Evolutionary conservation across 2,113 vertebrate genomes (phyloP).

Genomic region (Ptychochromis oligacanthus): DNA sequence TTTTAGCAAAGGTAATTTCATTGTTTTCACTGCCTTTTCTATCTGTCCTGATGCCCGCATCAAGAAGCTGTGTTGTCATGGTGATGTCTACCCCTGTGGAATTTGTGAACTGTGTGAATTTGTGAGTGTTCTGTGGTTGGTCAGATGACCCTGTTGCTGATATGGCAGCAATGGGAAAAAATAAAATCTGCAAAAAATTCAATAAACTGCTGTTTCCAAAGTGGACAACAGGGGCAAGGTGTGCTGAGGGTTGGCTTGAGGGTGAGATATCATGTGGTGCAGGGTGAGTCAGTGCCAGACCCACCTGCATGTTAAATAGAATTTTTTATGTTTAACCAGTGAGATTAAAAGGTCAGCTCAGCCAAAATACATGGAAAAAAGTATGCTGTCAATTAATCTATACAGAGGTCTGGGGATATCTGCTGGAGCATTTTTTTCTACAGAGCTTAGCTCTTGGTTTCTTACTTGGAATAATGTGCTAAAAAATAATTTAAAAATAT

Average conservation of each 20-base stretch:
- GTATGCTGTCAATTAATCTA: background rate
- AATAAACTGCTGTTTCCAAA: slow-evolving; percentile 21
- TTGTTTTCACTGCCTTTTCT: slow-evolving; percentile 55
- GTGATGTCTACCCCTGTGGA: slow-evolving; percentile 56
- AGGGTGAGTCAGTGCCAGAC: background rate
- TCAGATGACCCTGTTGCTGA: slow-evolving; percentile 21
- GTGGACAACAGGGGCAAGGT: background rate
- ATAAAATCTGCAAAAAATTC: background rate
- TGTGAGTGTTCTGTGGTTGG: background rate
- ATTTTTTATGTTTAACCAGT: background rate
- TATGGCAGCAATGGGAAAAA: background rate
- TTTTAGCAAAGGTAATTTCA: slow-evolving; percentile 73
- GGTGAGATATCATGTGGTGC: background rate
- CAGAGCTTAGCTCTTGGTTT: background rate
- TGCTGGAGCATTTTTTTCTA: background rate
- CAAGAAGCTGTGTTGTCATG: slow-evolving; percentile 73
- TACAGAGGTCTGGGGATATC: background rate
- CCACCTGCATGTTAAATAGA: background rate
- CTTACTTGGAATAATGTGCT: background rate
- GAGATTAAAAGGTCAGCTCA: background rate
- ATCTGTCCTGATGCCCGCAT: slow-evolving; percentile 27
- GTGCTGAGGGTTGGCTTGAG: background rate
- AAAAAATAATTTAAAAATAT: background rate
- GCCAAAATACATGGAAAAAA: background rate
- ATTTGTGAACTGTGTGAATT: slow-evolving; percentile 22